Percentiles rank a stretch among this genome's conserved stretches.
Evolutionary conservation across 2,797 vertebrate genomes (phyloP).

Genomic region (Chaenodraco wilsoni): DNA sequence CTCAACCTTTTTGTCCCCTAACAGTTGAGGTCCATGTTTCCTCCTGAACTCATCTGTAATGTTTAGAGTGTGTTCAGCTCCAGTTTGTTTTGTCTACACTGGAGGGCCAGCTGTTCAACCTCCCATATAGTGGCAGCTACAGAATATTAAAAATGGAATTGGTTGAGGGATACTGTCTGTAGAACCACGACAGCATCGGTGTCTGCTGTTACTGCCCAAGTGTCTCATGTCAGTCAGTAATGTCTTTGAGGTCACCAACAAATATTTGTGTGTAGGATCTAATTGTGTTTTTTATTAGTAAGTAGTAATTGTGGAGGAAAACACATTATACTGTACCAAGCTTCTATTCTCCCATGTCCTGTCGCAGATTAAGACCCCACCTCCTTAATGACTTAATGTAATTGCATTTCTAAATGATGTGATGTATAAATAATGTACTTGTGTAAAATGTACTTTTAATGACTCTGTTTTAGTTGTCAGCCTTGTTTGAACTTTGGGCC

Average conservation of each 20-base stretch:
- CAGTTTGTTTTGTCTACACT: constrained; percentile 47
- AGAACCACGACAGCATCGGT: background rate
- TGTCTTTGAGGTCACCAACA: background rate
- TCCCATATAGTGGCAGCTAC: constrained; percentile 30
- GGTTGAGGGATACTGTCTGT: constrained; percentile 9
- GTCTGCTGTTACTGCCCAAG: background rate
- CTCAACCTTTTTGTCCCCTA: constrained; percentile 8
- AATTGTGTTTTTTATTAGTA: background rate
- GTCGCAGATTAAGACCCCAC: background rate
- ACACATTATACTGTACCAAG: background rate
- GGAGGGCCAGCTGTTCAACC: constrained; percentile 45
- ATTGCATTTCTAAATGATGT: constrained; percentile 45
- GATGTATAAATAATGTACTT: constrained; percentile 30
- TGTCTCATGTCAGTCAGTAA: background rate
- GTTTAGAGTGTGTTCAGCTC: constrained; percentile 39
- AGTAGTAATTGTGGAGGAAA: background rate
- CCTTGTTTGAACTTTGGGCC: constrained; percentile 27
- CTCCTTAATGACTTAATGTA: constrained; percentile 32
- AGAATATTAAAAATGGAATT: constrained; percentile 53
- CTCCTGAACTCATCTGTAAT: constrained; percentile 42
- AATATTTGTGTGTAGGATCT: background rate
- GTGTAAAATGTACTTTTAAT: constrained; percentile 42
- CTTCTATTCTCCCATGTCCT: background rate
- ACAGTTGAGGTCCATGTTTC: constrained; percentile 7
- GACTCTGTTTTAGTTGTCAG: constrained; percentile 30